Evolutionary conservation across 2,888 invertebrate species (phyloP).

Genomic region (Pasiphila rectangulata): DNA sequence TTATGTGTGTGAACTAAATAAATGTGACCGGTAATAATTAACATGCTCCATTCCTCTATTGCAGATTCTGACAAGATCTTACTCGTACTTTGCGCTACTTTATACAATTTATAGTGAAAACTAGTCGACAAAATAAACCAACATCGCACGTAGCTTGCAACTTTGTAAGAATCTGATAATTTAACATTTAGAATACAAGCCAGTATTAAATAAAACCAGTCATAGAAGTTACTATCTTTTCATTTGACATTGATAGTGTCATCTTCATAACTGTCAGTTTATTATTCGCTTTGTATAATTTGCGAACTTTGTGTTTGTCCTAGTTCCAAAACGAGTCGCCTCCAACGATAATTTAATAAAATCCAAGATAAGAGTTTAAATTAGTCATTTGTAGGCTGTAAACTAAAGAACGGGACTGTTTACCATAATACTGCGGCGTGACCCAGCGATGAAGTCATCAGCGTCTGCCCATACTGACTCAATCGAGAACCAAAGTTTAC

Average conservation of each 20-base stretch:
- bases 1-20: not conserved
- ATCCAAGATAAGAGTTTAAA: conserved; percentile 14
- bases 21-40: not conserved
- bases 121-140: conserved; percentile 31
- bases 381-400: conserved; percentile 28
- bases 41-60: conserved; percentile 35
- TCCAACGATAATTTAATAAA: conserved; percentile 19
- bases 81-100: conserved; percentile 71
- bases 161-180: conserved; percentile 1
- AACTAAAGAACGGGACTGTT: conserved; percentile 25
- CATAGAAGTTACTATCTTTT: not conserved
- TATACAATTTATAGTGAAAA: conserved; percentile 72
- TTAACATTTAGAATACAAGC: no score
- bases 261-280: conserved; percentile 17
- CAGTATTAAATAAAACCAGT: no score
- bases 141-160: conserved; percentile 7
- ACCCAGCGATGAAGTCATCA: conserved; percentile 30
- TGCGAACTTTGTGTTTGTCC: conserved; percentile 5
- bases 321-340: conserved; percentile 13
- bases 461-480: conserved; percentile 40
- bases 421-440: conserved; percentile 23
- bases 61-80: conserved; percentile 70
- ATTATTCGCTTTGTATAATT: not conserved
- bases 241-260: conserved; percentile 7
- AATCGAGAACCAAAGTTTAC: conserved; percentile 49